Percentiles rank a stretch among this genome's conserved stretches.
These are phyloP conservation scores for Pantherophis alleghaniensis DNA, from an alignment of 2,797 vertebrate genomes.

Conservation along the genomic window DNA sequence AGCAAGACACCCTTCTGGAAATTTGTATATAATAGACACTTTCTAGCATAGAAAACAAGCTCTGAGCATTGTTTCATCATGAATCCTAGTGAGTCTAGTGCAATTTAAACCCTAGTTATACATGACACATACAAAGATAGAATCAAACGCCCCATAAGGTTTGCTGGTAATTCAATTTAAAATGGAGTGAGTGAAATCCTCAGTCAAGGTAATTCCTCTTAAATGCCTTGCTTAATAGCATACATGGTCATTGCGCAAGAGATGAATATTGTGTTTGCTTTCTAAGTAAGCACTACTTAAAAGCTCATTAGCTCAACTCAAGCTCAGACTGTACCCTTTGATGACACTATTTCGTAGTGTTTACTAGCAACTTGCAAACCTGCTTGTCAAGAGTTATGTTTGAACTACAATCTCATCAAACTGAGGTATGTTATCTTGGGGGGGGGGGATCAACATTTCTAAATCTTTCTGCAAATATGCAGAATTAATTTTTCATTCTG, in stretches of 20 bases:
- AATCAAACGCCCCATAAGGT: background rate
- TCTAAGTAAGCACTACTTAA: constrained; percentile 20
- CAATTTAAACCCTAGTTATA: background rate
- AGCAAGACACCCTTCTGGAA: background rate
- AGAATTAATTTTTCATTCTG: background rate
- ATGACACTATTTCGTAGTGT: background rate
- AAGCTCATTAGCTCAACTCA: constrained; percentile 6
- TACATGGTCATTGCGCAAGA: constrained; percentile 24
- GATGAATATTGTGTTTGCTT: constrained; percentile 28
- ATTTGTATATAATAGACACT: background rate
- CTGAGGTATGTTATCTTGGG: background rate
- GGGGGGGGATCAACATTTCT: background rate
- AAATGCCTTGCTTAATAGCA: constrained; percentile 20
- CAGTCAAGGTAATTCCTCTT: background rate
- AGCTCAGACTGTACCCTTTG: background rate
- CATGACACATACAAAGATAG: constrained; percentile 18
- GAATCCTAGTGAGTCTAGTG: background rate
- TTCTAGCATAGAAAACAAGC: background rate
- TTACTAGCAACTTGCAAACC: background rate
- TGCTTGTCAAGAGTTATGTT: background rate
- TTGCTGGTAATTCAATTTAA: constrained; percentile 19
- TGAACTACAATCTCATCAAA: background rate
- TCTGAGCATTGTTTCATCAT: background rate
- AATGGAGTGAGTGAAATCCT: constrained; percentile 9
- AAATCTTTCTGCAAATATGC: background rate